A percentile compares a stretch with the other conserved stretches of the same genome.
Evolutionary conservation across 2,113 vertebrate species (phyloP).

Genomic region (Phrynosoma blainvillii): DNA sequence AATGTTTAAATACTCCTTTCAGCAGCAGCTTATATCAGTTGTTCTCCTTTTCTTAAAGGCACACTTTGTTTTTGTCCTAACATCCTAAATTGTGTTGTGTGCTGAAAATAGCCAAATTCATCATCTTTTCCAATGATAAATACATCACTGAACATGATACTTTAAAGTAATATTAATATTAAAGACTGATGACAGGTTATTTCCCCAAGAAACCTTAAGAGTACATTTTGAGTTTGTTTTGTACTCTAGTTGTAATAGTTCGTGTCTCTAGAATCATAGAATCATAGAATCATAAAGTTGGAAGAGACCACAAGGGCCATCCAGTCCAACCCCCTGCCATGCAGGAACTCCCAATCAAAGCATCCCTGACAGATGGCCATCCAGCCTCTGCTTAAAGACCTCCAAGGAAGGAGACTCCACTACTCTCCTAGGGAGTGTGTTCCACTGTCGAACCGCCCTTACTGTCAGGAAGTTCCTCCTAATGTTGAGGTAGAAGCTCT

Average conservation of each 20-base stretch:
- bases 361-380: too few relatives aligned
- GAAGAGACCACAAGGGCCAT: too few relatives aligned
- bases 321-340: too few relatives aligned
- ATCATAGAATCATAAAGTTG: too few relatives aligned
- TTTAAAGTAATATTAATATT: background rate
- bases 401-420: too few relatives aligned
- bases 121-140: background rate
- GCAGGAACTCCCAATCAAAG: too few relatives aligned
- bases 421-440: too few relatives aligned
- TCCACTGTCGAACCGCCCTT: too few relatives aligned
- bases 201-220: background rate
- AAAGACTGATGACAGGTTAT: background rate
- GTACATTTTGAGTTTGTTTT: background rate
- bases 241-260: background rate
- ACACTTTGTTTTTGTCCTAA: background rate
- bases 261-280: too few relatives aligned
- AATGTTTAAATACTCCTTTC: background rate
- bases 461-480: too few relatives aligned
- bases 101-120: background rate
- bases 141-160: background rate
- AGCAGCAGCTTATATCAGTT: background rate
- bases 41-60: background rate
- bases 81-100: background rate
- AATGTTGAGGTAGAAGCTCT: too few relatives aligned
- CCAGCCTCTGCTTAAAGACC: too few relatives aligned